These are phyloP conservation scores for Ormyrus rosae DNA, from an alignment of 2,888 invertebrate species.

Conservation along the genomic window DNA sequence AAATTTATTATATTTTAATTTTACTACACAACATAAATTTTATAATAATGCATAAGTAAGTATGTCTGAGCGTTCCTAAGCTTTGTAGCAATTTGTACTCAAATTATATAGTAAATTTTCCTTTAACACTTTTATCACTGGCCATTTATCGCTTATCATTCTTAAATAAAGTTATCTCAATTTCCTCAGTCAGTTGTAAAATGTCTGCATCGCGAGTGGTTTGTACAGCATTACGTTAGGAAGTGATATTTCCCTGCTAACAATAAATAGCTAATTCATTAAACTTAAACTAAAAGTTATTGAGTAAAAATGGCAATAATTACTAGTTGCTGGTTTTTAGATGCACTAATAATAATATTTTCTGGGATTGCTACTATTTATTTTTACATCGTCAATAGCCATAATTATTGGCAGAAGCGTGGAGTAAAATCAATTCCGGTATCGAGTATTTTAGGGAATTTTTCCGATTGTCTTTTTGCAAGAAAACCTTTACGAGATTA, in stretches of 20 bases:
- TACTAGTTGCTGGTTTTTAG: neutral
- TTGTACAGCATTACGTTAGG: neutral
- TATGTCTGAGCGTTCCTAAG: no score
- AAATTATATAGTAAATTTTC: no score
- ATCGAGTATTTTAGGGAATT: slow-evolving; percentile 75
- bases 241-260: no score
- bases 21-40: no score
- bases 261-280: no score
- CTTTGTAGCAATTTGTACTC: no score
- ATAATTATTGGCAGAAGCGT: slow-evolving; percentile 53
- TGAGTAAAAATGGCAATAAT: slow-evolving; percentile 21
- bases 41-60: no score
- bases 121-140: no score
- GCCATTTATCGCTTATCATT: neutral
- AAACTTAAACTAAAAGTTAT: neutral
- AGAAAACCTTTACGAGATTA: slow-evolving; percentile 67
- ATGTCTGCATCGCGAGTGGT: neutral
- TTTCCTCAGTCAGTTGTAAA: neutral
- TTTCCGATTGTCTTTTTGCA: slow-evolving; percentile 68
- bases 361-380: neutral
- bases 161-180: neutral
- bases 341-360: neutral
- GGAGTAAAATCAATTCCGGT: slow-evolving; percentile 55
- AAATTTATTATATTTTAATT: no score
- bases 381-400: slow-evolving; percentile 40